Conservation (phyloP, 1,140 invertebrate genomes). For the Campoletis sonorensis region DNA sequence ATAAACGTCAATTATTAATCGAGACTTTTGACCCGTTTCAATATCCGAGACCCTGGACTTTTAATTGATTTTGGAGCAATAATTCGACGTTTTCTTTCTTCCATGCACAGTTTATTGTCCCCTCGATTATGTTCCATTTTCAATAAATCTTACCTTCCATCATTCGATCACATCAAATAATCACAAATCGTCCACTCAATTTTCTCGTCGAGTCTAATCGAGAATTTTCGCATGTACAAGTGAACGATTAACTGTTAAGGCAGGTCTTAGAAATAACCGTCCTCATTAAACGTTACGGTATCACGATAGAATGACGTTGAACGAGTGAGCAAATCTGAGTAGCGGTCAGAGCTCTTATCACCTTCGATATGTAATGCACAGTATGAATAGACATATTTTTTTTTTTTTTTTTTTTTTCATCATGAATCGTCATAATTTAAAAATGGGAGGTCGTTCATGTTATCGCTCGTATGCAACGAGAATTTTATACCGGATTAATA, state of each 20-base stretch:
- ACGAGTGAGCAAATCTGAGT: slow-evolving; percentile 1
- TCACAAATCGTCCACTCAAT: neutral
- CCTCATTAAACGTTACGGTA: slow-evolving; percentile 10
- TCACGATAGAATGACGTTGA: neutral
- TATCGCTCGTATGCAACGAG: neutral
- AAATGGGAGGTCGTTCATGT: neutral
- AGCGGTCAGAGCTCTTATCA: neutral
- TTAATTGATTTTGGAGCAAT: neutral
- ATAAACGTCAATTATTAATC: neutral
- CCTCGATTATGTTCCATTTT: neutral
- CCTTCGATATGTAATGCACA: neutral
- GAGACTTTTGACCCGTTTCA: neutral
- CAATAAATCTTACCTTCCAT: neutral
- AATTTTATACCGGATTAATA: neutral
- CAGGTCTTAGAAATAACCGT: neutral
- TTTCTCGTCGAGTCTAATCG: neutral
- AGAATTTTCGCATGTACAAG: neutral
- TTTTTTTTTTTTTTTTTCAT: neutral
- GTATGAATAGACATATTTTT: neutral
- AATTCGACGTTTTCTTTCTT: neutral
- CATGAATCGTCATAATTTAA: neutral
- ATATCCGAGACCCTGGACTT: too few relatives aligned
- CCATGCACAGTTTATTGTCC: neutral
- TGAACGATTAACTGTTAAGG: slow-evolving; percentile 5
- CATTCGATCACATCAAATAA: neutral